Evolutionary conservation across 2,113 vertebrate genomes (phyloP), one percentile per base, ranked within the genome.

Genomic region (Daboia siamensis): DNA sequence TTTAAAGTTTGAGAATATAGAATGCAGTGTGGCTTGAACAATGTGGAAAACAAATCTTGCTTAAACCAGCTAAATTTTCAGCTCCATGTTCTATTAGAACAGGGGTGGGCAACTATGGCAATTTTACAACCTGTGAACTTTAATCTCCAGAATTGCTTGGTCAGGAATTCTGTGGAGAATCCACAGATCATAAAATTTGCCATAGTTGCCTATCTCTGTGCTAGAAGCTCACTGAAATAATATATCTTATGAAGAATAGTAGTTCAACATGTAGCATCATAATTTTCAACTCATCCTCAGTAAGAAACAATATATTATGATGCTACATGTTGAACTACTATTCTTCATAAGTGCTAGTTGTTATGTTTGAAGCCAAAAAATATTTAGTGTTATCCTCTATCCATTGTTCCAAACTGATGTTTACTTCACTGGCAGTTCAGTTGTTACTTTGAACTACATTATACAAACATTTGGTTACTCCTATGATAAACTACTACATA

Each of bases 221-320:
- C 29, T 15, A 69, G 46, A 69, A 33, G 46, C 26, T 64, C n/a
- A 23, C 7, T 0, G 0, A 0, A 7, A 0, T 44, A 51, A 51
- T 59, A 55, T 86, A 3, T 88, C 39, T 88, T 55, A n/a, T n/a
- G n/a, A n/a, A n/a, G n/a, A n/a, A n/a, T n/a, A n/a, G n/a, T n/a
- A n/a, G n/a, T n/a, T n/a, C n/a, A n/a, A n/a, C n/a, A n/a, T n/a
- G n/a, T n/a, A n/a, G n/a, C n/a, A n/a, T n/a, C n/a, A n/a, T n/a
- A n/a, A n/a, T n/a, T n/a, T n/a, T n/a, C n/a, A n/a, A n/a, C n/a
- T n/a, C n/a, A n/a, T n/a, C n/a, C n/a, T n/a, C n/a, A n/a, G n/a
- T n/a, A n/a, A n/a, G n/a, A n/a, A n/a, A n/a, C n/a, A n/a, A n/a
- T n/a, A n/a, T n/a, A n/a, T 15, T 23, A 52, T 33, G 46, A 69